phyloP scores from a whole-genome alignment of 2,797 vertebrate species.

The Argentina silus region DNA sequence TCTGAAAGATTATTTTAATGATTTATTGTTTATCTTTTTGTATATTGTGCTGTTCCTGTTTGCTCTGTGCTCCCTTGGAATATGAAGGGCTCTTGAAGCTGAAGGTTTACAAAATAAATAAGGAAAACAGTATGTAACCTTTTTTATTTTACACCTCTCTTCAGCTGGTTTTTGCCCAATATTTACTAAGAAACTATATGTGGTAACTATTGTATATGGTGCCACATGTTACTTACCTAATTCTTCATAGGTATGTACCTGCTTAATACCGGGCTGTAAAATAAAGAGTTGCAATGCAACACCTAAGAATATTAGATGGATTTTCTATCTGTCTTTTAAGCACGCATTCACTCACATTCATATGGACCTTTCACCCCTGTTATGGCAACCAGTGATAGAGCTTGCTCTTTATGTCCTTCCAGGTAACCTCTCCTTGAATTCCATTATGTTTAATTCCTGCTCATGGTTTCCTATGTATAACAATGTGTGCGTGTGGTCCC shows the following conservation, averaged over 20 bases:
- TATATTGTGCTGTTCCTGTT: neutral
- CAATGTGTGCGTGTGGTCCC: neutral
- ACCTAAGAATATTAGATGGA: slow-evolving; percentile 31
- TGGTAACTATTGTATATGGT: too few relatives aligned
- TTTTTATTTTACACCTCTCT: too few relatives aligned
- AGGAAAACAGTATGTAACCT: too few relatives aligned
- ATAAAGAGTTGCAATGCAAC: too few relatives aligned
- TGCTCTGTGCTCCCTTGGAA: neutral
- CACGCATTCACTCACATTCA: slow-evolving; percentile 57
- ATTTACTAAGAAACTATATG: too few relatives aligned
- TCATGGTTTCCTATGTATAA: neutral
- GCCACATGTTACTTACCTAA: too few relatives aligned
- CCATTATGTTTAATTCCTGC: too few relatives aligned
- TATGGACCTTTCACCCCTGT: slow-evolving; percentile 55
- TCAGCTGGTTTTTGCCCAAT: too few relatives aligned
- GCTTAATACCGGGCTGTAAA: too few relatives aligned
- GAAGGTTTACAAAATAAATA: neutral
- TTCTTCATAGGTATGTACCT: too few relatives aligned
- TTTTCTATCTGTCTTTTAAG: slow-evolving; percentile 35
- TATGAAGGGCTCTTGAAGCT: neutral
- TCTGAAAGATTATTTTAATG: neutral
- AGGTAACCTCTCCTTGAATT: neutral
- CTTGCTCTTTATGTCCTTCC: neutral
- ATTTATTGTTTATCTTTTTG: neutral
- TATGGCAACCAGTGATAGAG: slow-evolving; percentile 1